Percentiles rank a stretch among this genome's conserved stretches.
Conservation (phyloP, 1,140 invertebrate genomes). For the Drosophila ambigua region DNA sequence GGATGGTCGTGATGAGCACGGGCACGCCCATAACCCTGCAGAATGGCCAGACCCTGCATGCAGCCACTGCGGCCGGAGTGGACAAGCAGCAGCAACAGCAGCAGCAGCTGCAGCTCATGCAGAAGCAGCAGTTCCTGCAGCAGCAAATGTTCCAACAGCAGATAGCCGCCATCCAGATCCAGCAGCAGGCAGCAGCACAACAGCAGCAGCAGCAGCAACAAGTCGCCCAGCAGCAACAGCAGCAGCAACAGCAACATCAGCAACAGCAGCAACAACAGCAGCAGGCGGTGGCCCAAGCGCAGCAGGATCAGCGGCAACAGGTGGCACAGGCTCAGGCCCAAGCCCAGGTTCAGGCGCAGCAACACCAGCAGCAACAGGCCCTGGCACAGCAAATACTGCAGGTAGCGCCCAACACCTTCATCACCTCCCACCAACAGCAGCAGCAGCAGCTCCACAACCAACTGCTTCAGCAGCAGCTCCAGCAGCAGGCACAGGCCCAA, state of each 20-base stretch:
- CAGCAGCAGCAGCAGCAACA: conserved; percentile 53
- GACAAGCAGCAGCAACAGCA: conserved; percentile 72
- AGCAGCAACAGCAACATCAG: conserved; percentile 65
- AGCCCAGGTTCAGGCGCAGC: conserved; percentile 69
- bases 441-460: conserved; percentile 74
- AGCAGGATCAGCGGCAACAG: conserved; percentile 83
- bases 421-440: conserved; percentile 65
- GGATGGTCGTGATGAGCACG: conserved; percentile 83
- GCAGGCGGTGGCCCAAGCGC: conserved; percentile 75
- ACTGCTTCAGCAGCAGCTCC: conserved; percentile 82
- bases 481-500: conserved; percentile 61
- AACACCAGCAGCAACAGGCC: conserved; percentile 57
- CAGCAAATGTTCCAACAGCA: conserved; percentile 80
- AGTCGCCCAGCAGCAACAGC: conserved; percentile 53
- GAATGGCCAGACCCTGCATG: conserved; percentile 74
- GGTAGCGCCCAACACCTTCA: conserved; percentile 81
- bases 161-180: conserved; percentile 64
- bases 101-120: conserved; percentile 61
- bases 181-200: conserved; percentile 70
- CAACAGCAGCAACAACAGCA: conserved; percentile 50
- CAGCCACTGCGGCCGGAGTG: conserved; percentile 47
- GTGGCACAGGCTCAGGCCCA: conserved; percentile 78
- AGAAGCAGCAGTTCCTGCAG: conserved; percentile 73
- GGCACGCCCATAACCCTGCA: conserved; percentile 80
- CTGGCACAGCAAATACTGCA: conserved; percentile 83